phyloP scores from a whole-genome alignment of 2,113 vertebrate species.

The Nycticorax nycticorax region DNA sequence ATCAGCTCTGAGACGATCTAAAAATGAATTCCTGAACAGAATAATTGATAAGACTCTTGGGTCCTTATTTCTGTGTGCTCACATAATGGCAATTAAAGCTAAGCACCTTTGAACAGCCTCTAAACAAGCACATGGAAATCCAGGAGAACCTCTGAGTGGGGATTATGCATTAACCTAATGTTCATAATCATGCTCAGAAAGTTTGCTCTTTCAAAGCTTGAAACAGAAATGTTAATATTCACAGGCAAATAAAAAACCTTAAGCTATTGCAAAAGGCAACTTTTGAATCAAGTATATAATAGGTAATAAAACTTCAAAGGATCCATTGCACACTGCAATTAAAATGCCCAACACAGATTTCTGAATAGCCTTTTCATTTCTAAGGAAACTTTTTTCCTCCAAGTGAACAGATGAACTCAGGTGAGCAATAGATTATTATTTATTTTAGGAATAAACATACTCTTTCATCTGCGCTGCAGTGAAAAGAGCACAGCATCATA shows the following conservation, averaged over 20 bases:
- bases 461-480: not conserved
- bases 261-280: constrained; percentile 39
- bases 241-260: constrained; percentile 44
- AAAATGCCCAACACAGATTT: constrained; percentile 48
- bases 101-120: constrained; percentile 59
- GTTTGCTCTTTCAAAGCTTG: constrained; percentile 49
- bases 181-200: constrained; percentile 46
- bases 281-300: constrained; percentile 39
- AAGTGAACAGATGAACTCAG: not conserved
- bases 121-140: constrained; percentile 55
- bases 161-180: constrained; percentile 57
- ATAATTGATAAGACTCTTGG: constrained; percentile 39
- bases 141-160: constrained; percentile 40
- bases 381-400: not conserved
- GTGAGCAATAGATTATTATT: not conserved
- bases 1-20: not conserved
- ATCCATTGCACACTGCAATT: not conserved
- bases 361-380: constrained; percentile 33
- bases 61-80: constrained; percentile 22
- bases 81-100: constrained; percentile 56
- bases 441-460: not conserved
- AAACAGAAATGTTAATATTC: constrained; percentile 54
- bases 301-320: constrained; percentile 68
- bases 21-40: constrained; percentile 23
- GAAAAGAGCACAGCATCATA: not conserved